Base-by-base conservation (phyloP, 2,113 vertebrate genomes). In the Propithecus coquereli region DNA sequence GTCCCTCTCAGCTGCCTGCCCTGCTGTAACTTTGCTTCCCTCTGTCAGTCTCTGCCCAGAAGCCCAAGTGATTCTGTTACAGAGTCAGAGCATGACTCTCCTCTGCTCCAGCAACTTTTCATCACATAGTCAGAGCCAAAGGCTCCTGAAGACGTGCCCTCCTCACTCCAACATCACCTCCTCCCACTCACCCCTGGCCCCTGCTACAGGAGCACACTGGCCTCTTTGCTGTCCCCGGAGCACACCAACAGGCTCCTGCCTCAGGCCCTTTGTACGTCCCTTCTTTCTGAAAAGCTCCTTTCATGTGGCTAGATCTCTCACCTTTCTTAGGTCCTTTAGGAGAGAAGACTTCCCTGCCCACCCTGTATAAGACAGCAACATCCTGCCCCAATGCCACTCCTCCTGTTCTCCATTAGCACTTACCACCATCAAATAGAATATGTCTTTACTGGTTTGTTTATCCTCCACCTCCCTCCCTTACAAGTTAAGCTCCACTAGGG, bases 171-270 rank as follows among this genome's bases (percentile, higher is more conserved):
- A 68, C 3, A 34, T 57, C 43, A 23, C 6, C 32, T 25, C 32
- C 4, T 45, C 7, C 61, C 10, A 6, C 27, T 20, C 0, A 10
- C 1, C 8, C 2, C 14, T 27, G 5, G 7, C 2, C 59, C 0
- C 0, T 45, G 74, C 11, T 32, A 6, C 22, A 6, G 13, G 61
- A 37, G 10, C 76, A 16, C 23, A 34, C 7, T 2, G 30, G 47
- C 11, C 14, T 81, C 6, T 63, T 71, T 30, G 27, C 34, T 73
- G 9, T 25, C 37, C 22, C 27, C 20, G 0, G 10, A 57, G n/a
- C 47, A 6, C 1, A 20, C 65, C 40, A 12, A 45, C 40, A 10
- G 2, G 52, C n/a, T 87, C n/a, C 63, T 6, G 68, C 5, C 73
- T 12, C 82, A 0, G 2, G 52, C n/a, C 32, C n/a, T 61, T 43